phyloP scores from a whole-genome alignment of 2,113 vertebrate species.

The Antennarius striatus region DNA sequence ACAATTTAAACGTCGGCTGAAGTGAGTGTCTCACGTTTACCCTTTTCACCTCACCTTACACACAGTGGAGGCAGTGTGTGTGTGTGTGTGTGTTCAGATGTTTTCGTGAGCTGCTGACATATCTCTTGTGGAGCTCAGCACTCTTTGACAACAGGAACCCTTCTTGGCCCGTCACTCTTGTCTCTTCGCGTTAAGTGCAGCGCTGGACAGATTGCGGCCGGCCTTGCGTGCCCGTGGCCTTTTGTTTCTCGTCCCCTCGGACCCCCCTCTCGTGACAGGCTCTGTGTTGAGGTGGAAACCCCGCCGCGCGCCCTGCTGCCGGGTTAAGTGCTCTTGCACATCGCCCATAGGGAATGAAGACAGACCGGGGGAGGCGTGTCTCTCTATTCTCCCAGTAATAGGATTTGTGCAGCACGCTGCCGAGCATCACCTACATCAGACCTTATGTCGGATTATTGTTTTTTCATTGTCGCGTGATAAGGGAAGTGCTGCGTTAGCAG shows the following conservation, averaged over 20 bases:
- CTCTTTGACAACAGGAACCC: constrained; percentile 38
- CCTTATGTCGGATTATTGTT: not conserved
- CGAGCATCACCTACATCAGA: not conserved
- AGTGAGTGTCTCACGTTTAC: not conserved
- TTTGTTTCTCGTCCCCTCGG: constrained; percentile 69
- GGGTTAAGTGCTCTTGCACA: constrained; percentile 78
- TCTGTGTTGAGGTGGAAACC: constrained; percentile 69
- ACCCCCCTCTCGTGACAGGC: constrained; percentile 74
- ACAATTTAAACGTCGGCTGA: no score
- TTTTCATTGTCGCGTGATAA: not conserved
- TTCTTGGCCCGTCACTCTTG: constrained; percentile 42
- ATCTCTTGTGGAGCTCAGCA: constrained; percentile 45
- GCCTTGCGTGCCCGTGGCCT: constrained; percentile 70
- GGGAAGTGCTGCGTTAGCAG: no score
- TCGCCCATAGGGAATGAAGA: constrained; percentile 57
- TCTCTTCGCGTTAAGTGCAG: constrained; percentile 59
- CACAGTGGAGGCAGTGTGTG: no score
- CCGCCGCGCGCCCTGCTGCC: constrained; percentile 60
- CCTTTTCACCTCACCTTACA: constrained; percentile 18
- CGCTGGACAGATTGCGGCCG: constrained; percentile 67
- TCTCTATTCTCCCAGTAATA: constrained; percentile 31
- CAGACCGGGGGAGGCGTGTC: constrained; percentile 35
- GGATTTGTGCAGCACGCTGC: constrained; percentile 5
- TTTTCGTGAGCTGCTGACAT: constrained; percentile 20
- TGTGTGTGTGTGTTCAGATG: constrained; percentile 17